Conservation (phyloP, 2,113 vertebrate species). For the Xyliphius kryptos region DNA sequence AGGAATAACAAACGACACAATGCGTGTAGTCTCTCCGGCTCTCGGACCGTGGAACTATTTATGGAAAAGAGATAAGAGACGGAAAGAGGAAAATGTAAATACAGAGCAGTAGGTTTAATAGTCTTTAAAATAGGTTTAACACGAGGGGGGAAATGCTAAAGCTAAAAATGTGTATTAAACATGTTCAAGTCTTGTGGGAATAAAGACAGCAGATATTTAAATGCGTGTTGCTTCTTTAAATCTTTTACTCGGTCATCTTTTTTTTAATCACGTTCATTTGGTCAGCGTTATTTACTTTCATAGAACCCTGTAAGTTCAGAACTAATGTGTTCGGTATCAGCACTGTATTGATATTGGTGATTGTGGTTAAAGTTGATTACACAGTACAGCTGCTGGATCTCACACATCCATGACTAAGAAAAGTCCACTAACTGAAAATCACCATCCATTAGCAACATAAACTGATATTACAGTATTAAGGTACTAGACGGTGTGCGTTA, state of each 20-base stretch:
- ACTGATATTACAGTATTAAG: no score
- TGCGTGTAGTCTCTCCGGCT: constrained; percentile 37
- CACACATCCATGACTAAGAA: no score
- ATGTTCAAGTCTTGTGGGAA: constrained; percentile 72
- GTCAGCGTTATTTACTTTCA: no score
- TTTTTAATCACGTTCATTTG: neutral
- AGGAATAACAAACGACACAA: constrained; percentile 23
- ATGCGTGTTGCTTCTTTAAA: constrained; percentile 21
- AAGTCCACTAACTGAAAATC: no score
- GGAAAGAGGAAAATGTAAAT: constrained; percentile 57
- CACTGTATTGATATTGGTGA: no score
- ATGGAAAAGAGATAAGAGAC: constrained; percentile 43
- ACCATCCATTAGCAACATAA: no score
- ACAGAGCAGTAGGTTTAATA: constrained; percentile 61
- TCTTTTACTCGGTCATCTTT: constrained; percentile 25
- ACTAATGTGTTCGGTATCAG: no score
- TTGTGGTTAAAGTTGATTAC: no score
- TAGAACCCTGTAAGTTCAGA: no score
- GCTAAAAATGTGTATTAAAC: constrained; percentile 73
- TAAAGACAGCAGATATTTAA: constrained; percentile 78
- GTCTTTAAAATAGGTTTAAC: constrained; percentile 70
- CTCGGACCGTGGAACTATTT: constrained; percentile 46
- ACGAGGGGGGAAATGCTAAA: constrained; percentile 67
- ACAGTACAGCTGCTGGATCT: no score
- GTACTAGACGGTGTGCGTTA: no score